phyloP scores from a whole-genome alignment of 2,113 vertebrate species.

The Oryzias curvinotus region DNA sequence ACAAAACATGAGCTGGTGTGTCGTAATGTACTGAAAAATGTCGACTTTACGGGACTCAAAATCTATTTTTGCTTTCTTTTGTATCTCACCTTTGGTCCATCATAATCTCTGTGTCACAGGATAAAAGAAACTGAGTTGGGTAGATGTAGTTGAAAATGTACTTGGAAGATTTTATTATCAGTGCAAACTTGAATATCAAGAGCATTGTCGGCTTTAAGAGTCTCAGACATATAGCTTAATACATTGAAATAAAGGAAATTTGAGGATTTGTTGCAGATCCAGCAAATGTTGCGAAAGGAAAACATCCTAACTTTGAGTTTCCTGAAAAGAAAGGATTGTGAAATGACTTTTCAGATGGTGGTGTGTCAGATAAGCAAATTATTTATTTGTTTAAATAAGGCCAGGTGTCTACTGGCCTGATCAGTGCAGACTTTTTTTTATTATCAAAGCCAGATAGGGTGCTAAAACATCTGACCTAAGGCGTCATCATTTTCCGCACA shows the following conservation, averaged over 20 bases:
- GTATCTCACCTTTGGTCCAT: constrained; percentile 12
- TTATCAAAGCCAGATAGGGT: no score
- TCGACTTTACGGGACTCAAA: constrained; percentile 28
- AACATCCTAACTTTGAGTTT: no score
- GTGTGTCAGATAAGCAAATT: no score
- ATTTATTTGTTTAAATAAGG: no score
- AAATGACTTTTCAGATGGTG: no score
- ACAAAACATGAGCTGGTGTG: constrained; percentile 10
- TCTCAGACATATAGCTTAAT: neutral
- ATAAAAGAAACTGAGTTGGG: neutral
- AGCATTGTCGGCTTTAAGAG: constrained; percentile 2
- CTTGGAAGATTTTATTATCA: constrained; percentile 8
- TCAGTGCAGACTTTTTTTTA: no score
- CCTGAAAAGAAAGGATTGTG: no score
- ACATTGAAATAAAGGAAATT: neutral
- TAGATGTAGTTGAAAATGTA: constrained; percentile 6
- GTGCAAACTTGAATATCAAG: neutral
- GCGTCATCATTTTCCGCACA: no score
- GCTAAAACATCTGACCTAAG: no score
- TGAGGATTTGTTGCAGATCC: neutral
- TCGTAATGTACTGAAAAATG: constrained; percentile 15
- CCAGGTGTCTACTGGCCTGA: no score
- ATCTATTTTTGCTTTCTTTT: constrained; percentile 27
- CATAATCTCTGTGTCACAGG: constrained; percentile 3
- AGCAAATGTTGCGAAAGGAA: no score